These are phyloP conservation scores for Neodiprion pinetum DNA, from an alignment of 1,140 invertebrate genomes.

Conservation along the genomic window DNA sequence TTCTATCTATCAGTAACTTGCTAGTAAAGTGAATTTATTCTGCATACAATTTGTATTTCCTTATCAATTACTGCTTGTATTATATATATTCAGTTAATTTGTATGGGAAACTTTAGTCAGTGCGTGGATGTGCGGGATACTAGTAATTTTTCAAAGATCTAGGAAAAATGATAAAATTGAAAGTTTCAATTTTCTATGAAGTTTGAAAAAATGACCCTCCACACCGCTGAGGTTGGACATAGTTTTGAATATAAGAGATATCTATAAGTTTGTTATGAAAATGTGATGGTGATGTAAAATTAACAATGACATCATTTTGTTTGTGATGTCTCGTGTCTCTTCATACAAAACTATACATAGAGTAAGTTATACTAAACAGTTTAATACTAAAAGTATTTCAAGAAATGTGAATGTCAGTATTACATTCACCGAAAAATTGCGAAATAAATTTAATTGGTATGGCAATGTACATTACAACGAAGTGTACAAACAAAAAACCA, in stretches of 20 bases:
- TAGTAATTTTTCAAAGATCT: not conserved
- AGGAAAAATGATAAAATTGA: not conserved
- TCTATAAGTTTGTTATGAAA: not conserved
- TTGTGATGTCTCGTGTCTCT: not conserved
- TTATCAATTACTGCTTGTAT: not conserved
- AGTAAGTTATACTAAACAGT: not conserved
- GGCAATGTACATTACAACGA: not conserved
- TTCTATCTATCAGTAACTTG: no score
- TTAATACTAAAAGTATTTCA: not conserved
- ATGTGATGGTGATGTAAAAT: not conserved
- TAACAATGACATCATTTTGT: not conserved
- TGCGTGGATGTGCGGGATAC: not conserved
- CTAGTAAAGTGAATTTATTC: not conserved
- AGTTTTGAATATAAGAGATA: not conserved
- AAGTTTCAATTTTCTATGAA: not conserved
- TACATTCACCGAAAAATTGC: not conserved
- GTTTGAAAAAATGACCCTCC: not conserved
- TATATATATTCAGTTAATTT: not conserved
- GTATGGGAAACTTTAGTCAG: not conserved
- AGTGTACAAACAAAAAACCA: not conserved
- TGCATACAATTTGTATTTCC: not conserved
- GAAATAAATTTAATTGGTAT: not conserved
- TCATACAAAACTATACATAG: not conserved
- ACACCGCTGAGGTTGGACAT: not conserved
- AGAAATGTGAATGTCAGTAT: not conserved